phyloP scores from a whole-genome alignment of 2,888 invertebrate species.

The Phasia obesa region DNA sequence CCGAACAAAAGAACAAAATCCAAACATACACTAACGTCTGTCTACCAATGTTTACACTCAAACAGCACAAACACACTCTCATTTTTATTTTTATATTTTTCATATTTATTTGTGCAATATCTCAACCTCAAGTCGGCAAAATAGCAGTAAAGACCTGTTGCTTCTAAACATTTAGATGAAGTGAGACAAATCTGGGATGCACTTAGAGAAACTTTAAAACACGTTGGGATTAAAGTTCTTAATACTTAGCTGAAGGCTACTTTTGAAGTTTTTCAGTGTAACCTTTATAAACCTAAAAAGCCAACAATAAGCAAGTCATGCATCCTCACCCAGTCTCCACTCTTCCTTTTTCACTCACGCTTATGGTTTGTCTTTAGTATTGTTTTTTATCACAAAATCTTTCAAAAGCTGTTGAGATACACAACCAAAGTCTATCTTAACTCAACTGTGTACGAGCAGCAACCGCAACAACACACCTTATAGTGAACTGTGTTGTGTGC shows the following conservation, averaged over 20 bases:
- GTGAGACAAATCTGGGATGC: constrained; percentile 40
- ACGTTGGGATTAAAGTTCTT: background rate
- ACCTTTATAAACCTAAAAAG: background rate
- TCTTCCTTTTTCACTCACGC: background rate
- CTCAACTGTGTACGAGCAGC: constrained; percentile 4
- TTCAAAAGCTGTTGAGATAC: constrained; percentile 63
- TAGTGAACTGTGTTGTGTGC: constrained; percentile 35
- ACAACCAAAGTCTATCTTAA: constrained; percentile 32
- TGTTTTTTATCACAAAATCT: constrained; percentile 55
- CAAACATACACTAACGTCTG: background rate
- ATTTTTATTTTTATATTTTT: background rate
- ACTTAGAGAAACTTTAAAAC: constrained; percentile 24
- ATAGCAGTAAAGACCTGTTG: background rate
- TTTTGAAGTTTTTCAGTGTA: constrained; percentile 18
- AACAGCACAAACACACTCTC: background rate
- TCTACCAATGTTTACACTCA: background rate
- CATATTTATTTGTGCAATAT: background rate
- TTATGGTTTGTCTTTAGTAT: constrained; percentile 52
- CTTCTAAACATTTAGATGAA: constrained; percentile 27
- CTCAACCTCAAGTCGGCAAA: background rate
- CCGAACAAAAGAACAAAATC: too few species aligned
- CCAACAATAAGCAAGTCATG: background rate
- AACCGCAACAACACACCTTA: constrained; percentile 39
- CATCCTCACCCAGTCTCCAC: background rate
- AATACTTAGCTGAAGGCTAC: background rate